Percentiles rank a stretch among this genome's conserved stretches.
Evolutionary conservation across 1,140 invertebrate species (phyloP).

Genomic region (Ips nitidus): DNA sequence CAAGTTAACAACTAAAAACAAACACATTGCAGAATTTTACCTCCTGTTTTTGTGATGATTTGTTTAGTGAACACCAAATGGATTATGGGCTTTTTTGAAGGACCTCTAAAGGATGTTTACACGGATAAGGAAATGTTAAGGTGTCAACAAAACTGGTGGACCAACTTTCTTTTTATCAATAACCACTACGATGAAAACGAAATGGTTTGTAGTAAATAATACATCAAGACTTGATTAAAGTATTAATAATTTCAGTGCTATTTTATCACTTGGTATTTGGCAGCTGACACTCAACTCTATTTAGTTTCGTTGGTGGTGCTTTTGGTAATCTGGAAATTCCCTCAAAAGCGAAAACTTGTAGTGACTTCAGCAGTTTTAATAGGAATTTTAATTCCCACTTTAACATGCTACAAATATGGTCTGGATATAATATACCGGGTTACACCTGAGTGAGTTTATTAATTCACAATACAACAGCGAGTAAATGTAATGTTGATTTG

Average conservation of each 20-base stretch:
- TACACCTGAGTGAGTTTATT: conserved; percentile 37
- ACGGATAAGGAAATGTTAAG: conserved; percentile 27
- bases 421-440: conserved; percentile 37
- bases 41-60: conserved; percentile 29
- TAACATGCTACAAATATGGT: conserved; percentile 31
- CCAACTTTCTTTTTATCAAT: conserved; percentile 38
- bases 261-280: conserved; percentile 39
- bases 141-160: conserved; percentile 41
- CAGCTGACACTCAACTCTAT: conserved; percentile 42
- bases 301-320: conserved; percentile 36
- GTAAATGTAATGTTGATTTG: neutral
- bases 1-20: neutral
- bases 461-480: neutral
- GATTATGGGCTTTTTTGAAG: conserved; percentile 27
- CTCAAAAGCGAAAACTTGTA: conserved; percentile 10
- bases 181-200: conserved; percentile 35
- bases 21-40: conserved; percentile 35
- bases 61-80: conserved; percentile 25
- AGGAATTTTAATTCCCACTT: conserved; percentile 30
- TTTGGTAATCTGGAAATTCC: conserved; percentile 34
- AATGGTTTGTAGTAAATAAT: conserved; percentile 31
- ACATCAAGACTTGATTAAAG: neutral
- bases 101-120: conserved; percentile 30
- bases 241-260: conserved; percentile 37
- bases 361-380: conserved; percentile 22